Evolutionary conservation across 2,113 vertebrate genomes (phyloP).

Genomic region (Benitochromis conjunctus): DNA sequence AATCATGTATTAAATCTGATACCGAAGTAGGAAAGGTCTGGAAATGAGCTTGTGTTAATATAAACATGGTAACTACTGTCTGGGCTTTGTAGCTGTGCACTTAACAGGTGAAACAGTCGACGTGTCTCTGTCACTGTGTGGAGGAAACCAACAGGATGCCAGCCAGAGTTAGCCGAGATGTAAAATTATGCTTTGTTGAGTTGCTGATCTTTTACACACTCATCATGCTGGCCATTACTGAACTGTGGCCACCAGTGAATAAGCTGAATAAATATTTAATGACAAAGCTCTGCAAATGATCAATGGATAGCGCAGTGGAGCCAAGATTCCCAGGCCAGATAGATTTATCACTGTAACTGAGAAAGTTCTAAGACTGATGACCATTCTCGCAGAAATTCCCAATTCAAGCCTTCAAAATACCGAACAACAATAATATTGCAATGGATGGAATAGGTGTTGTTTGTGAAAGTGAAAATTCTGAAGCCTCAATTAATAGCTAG

Average conservation of each 20-base stretch:
- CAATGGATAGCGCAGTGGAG: slow-evolving; percentile 34
- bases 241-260: slow-evolving; percentile 39
- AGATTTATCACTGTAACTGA: slow-evolving; percentile 39
- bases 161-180: not conserved
- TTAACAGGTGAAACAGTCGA: not conserved
- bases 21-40: not conserved
- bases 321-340: slow-evolving; percentile 16
- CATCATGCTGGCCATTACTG: slow-evolving; percentile 12
- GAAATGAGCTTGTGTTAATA: not conserved
- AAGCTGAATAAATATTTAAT: slow-evolving; percentile 63
- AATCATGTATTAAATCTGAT: not conserved
- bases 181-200: not conserved
- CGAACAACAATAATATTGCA: slow-evolving; percentile 2
- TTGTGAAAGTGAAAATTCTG: not conserved
- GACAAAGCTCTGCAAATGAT: slow-evolving; percentile 51
- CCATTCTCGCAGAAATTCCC: not conserved
- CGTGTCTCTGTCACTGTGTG: not conserved
- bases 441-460: not conserved
- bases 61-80: not conserved
- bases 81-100: not conserved
- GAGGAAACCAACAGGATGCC: not conserved
- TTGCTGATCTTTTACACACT: slow-evolving; percentile 28
- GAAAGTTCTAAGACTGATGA: slow-evolving; percentile 29
- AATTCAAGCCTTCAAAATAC: slow-evolving; percentile 7
- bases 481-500: not conserved